Base-by-base conservation (phyloP, 2,888 invertebrate species). In the Ernsta delagoae region DNA sequence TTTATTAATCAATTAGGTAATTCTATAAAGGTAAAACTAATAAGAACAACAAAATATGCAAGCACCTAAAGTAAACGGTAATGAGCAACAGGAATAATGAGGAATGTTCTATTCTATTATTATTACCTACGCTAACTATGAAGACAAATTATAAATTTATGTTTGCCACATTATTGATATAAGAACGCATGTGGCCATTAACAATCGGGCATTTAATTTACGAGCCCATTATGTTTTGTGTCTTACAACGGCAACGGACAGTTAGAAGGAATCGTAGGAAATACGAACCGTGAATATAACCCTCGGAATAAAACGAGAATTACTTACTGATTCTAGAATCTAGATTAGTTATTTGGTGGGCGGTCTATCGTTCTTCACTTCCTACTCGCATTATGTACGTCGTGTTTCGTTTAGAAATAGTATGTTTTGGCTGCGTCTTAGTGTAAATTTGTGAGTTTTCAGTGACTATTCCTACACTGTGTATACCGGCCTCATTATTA, bases 131-230 rank as follows among this genome's bases (percentile, higher is more conserved):
- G n/a, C 50, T 12, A 12, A 56, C 48, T 65, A 53, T 45, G 48
- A 59, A 66, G 59, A 66, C 53, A 43, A 53, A 60, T 66, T 43
- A 53, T 66, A 56, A 65, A 65, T 60, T 66, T 66, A 66, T 66
- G 59, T 59, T 16, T 34, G 59, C 65, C 53, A 50, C 41, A 24
- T 60, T 54, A 60, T 66, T 59, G 50, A 59, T 59, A 53, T 65
- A 65, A 53, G 59, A 66, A 39, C 65, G 65, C 9, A 31, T 54
- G 31, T 36, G 36, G 59, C 65, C 31, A 24, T 59, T 53, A 66
- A 53, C 36, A 65, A 65, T 65, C 56, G 34, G 16, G 53, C 34
- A 65, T 48, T 36, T 54, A 60, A 60, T 66, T 66, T 66, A 60
- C 50, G 60, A 60, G 59, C 66, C 48, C 57, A 39, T 63, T 63